Percentiles rank a stretch among this genome's conserved stretches.
phyloP scores from a whole-genome alignment of 2,888 invertebrate species.

The Drosophila setosimentum region DNA sequence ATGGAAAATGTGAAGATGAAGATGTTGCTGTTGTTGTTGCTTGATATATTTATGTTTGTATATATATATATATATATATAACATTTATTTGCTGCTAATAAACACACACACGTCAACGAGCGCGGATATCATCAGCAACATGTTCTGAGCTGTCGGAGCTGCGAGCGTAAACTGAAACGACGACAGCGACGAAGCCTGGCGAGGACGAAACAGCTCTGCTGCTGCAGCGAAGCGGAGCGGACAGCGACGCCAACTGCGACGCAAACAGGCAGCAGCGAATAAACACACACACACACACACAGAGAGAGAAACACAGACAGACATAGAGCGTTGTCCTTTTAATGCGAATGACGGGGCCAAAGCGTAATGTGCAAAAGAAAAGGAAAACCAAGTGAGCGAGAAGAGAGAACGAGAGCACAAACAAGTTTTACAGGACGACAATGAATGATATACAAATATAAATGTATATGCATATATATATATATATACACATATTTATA shows the following conservation, averaged over 20 bases:
- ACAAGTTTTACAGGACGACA: conserved; percentile 75
- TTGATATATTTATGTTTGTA: conserved; percentile 31
- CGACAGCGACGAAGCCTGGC: conserved; percentile 54
- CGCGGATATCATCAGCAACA: conserved; percentile 63
- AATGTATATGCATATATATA: background rate
- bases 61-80: conserved; percentile 28
- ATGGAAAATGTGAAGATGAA: conserved; percentile 21
- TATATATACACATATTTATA: background rate
- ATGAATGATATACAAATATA: conserved; percentile 34
- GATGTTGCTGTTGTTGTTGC: conserved; percentile 17
- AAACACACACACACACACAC: conserved; percentile 37
- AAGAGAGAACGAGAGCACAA: conserved; percentile 58
- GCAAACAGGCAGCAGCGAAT: conserved; percentile 42
- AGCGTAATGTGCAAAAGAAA: conserved; percentile 69
- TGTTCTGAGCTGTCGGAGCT: conserved; percentile 82
- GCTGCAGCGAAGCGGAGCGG: conserved; percentile 3
- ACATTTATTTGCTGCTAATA: conserved; percentile 55
- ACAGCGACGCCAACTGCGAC: conserved; percentile 34
- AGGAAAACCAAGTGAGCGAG: conserved; percentile 60
- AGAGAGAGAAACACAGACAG: conserved; percentile 29
- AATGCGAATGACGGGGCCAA: conserved; percentile 72
- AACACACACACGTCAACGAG: conserved; percentile 71
- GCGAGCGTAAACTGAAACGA: conserved; percentile 81
- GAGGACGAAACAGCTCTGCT: conserved; percentile 57
- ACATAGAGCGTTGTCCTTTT: conserved; percentile 78